Base-by-base conservation (phyloP, 1,140 invertebrate genomes). In the Bactericera cockerelli region DNA sequence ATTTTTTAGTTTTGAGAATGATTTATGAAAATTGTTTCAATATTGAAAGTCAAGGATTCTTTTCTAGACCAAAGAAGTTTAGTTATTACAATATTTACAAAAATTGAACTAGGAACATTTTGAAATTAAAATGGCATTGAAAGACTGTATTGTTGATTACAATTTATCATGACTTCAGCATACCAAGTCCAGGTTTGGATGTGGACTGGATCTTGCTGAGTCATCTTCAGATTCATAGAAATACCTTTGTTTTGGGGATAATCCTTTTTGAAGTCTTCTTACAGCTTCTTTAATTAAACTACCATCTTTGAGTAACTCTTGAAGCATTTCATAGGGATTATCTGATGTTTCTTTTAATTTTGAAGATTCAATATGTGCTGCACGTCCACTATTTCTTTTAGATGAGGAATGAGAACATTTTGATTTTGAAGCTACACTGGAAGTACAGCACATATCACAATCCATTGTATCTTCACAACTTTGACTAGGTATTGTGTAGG, bases 271-370 rank as follows among this genome's bases (percentile, higher is more conserved):
- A 13, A 85, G 68, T 65, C 82, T 74, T 58, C 81, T 75, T 1
- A 84, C 82, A 3, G 83, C 82, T 68, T 84, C 82, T 64, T 81
- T 83, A 33, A 84, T 83, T n/a, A 83, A 72, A 59, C 77, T 78
- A 39, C 81, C 81, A 60, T 81, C 77, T 36, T 77, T 72, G 16
- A 84, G 67, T 19, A 83, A 66, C 59, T 76, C 78, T 63, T 83
- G 80, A 22, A 84, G 70, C 55, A 82, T 69, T 68, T 81, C 79
- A 67, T 83, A 84, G 0, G 81, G 80, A 66, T 83, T 79, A 31
- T 82, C 76, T 53, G 72, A 67, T 28, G 4, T 49, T 19, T 49
- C n/a, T 49, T 49, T 61, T 28, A 25, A 33, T 26, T 36, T 55
- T 36, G 26, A 58, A 58, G 26, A 53, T 57, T 3, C 38, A 13